A percentile compares a stretch with the other conserved stretches of the same genome.
phyloP scores from a whole-genome alignment of 2,888 invertebrate genomes.

The Drosophila setosimentum region DNA sequence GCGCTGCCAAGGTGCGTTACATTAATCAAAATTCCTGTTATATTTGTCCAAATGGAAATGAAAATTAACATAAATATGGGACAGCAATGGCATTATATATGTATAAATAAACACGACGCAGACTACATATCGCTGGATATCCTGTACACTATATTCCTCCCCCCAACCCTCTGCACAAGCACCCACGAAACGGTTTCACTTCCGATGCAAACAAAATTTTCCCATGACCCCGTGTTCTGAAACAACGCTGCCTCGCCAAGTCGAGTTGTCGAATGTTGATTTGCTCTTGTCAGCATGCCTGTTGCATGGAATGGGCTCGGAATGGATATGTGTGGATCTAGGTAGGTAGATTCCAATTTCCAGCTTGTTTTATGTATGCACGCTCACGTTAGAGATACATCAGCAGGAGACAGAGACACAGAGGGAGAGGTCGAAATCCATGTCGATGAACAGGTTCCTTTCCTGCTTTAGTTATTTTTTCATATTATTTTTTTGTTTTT shows the following conservation, averaged over 20 bases:
- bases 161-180: not conserved
- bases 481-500: not conserved
- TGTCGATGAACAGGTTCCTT: conserved; percentile 71
- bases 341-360: conserved; percentile 38
- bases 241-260: conserved; percentile 18
- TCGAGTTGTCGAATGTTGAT: conserved; percentile 56
- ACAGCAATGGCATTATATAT: conserved; percentile 35
- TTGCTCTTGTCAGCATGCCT: conserved; percentile 65
- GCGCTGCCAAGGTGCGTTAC: conserved; percentile 74
- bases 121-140: conserved; percentile 51
- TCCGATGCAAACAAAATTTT: conserved; percentile 69
- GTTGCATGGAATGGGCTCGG: conserved; percentile 11
- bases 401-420: conserved; percentile 20
- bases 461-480: conserved; percentile 55
- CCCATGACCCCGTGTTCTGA: conserved; percentile 66
- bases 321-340: conserved; percentile 17
- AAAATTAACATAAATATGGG: conserved; percentile 75
- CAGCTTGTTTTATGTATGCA: conserved; percentile 61
- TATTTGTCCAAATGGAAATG: conserved; percentile 53
- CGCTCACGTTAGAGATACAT: conserved; percentile 41
- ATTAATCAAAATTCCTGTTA: conserved; percentile 78
- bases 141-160: conserved; percentile 43
- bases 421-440: conserved; percentile 31
- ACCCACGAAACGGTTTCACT: conserved; percentile 70
- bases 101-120: conserved; percentile 54